phyloP scores from a whole-genome alignment of 2,113 vertebrate species.

The Ginglymostoma cirratum region DNA sequence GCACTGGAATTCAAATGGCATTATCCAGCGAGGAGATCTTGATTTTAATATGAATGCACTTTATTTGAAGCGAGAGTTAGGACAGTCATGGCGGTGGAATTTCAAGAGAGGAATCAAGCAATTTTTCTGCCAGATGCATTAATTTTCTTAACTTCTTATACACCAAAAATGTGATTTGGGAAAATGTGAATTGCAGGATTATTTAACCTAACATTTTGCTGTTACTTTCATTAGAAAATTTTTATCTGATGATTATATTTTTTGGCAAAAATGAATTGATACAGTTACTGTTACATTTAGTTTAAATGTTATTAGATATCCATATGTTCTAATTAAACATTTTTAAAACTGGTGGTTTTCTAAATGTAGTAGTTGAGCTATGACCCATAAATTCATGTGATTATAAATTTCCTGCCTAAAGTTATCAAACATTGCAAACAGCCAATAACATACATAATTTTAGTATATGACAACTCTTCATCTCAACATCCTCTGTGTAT shows the following conservation, averaged over 20 bases:
- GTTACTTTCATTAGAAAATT: neutral
- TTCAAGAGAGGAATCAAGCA: neutral
- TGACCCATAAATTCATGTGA: neutral
- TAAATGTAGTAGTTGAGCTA: neutral
- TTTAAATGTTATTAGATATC: neutral
- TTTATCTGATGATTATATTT: neutral
- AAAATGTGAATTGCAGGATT: neutral
- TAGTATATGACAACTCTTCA: neutral
- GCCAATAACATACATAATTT: neutral
- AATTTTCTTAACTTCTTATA: neutral
- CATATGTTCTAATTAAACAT: neutral
- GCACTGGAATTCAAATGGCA: neutral
- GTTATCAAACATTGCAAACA: neutral
- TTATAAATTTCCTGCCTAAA: neutral
- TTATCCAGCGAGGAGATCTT: neutral
- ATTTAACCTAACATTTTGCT: neutral
- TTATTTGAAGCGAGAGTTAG: neutral
- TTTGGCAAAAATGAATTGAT: neutral
- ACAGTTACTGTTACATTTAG: neutral
- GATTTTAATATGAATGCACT: neutral
- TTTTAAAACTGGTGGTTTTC: neutral
- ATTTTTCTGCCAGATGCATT: neutral
- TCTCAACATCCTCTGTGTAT: neutral
- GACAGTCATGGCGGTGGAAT: neutral
- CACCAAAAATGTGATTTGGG: neutral